phyloP scores from a whole-genome alignment of 2,113 vertebrate species.

The Sardina pilchardus region DNA sequence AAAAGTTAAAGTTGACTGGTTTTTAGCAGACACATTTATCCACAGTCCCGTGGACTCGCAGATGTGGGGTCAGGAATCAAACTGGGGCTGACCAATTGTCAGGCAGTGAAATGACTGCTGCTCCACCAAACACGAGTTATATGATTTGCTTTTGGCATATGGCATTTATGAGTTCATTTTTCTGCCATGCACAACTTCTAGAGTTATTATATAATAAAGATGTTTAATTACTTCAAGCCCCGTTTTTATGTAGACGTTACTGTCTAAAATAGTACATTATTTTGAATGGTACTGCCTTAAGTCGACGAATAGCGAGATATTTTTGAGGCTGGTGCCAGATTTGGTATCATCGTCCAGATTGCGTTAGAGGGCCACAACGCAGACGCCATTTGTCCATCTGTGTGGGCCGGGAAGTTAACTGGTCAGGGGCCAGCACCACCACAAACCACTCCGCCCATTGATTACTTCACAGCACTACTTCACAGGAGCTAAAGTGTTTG shows the following conservation, averaged over 20 bases:
- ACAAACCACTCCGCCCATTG: not conserved
- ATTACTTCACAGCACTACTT: not conserved
- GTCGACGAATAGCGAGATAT: too few species aligned
- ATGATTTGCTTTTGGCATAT: not conserved
- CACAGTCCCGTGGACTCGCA: too few species aligned
- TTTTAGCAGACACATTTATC: too few species aligned
- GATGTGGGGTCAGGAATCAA: too few species aligned
- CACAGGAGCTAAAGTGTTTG: slow-evolving; percentile 26
- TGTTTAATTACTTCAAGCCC: not conserved
- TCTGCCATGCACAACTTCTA: not conserved
- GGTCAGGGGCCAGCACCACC: not conserved
- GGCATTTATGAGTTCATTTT: not conserved
- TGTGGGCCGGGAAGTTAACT: not conserved
- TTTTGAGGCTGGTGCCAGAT: too few species aligned
- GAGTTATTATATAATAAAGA: too few species aligned
- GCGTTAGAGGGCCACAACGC: not conserved
- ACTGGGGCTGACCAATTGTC: too few species aligned
- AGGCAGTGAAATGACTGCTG: too few species aligned
- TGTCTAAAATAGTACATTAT: too few species aligned
- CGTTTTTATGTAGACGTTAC: not conserved
- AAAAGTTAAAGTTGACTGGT: too few species aligned
- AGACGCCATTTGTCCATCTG: not conserved
- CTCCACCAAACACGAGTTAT: too few species aligned
- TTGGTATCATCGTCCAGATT: not conserved
- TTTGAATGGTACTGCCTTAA: too few species aligned